Evolutionary conservation across 2,888 invertebrate genomes (phyloP).

Genomic region (Heliconius erato): DNA sequence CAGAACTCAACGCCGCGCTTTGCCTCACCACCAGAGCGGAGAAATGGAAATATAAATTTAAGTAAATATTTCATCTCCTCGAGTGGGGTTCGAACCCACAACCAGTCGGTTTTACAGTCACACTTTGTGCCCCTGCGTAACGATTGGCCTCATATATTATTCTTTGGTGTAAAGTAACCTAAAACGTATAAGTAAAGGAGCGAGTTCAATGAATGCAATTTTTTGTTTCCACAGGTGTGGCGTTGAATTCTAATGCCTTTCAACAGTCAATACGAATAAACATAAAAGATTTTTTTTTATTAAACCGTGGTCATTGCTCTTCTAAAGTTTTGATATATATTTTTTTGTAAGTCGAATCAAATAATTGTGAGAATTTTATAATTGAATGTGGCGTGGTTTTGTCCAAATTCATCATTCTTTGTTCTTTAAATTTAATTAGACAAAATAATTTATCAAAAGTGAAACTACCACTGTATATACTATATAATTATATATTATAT

Average conservation of each 20-base stretch:
- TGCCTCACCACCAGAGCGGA: too few species aligned
- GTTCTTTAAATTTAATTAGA: neutral
- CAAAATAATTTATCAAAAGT: too few species aligned
- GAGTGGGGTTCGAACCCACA: too few species aligned
- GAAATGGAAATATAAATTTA: too few species aligned
- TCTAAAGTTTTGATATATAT: neutral
- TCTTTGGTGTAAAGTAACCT: neutral
- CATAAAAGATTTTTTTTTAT: neutral
- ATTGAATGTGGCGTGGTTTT: neutral
- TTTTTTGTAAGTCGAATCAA: neutral
- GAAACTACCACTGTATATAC: too few species aligned
- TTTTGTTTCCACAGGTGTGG: slow-evolving; percentile 3
- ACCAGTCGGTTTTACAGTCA: too few species aligned
- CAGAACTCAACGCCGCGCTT: too few species aligned
- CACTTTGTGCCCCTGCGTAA: too few species aligned
- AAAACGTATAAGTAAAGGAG: neutral
- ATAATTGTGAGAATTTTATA: neutral
- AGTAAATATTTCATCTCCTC: too few species aligned
- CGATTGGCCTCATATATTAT: too few species aligned
- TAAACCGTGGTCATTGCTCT: neutral
- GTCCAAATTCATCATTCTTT: neutral
- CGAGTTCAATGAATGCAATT: neutral
- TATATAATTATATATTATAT: too few species aligned
- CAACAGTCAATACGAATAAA: neutral
- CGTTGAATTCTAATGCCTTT: neutral